Conservation (phyloP, 1,140 invertebrate genomes). For the Sycobia sp. region DNA sequence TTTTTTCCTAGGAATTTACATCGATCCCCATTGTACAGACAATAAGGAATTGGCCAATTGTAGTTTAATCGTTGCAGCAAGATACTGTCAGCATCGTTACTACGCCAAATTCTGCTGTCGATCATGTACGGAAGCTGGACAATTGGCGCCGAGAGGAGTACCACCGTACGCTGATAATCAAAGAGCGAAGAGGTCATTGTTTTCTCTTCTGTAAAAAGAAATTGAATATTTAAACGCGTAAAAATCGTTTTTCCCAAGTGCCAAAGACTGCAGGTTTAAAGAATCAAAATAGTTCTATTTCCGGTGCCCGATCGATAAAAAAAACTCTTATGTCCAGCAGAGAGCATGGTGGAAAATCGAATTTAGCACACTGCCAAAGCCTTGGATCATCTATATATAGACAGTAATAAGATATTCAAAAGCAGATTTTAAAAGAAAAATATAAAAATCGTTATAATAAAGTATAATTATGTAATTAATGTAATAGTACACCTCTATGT, state of each 20-base stretch:
- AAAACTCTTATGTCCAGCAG: constrained; percentile 40
- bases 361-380: constrained; percentile 62
- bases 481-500: constrained; percentile 19
- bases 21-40: constrained; percentile 82
- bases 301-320: constrained; percentile 14
- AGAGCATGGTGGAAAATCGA: constrained; percentile 48
- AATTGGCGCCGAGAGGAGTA: constrained; percentile 63
- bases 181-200: constrained; percentile 49
- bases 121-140: constrained; percentile 85
- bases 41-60: constrained; percentile 90
- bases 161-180: constrained; percentile 36
- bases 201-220: constrained; percentile 37
- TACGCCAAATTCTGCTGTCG: constrained; percentile 93
- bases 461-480: constrained; percentile 7
- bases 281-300: constrained; percentile 13
- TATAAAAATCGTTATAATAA: constrained; percentile 8
- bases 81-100: constrained; percentile 84
- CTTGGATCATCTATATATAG: constrained; percentile 57
- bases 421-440: constrained; percentile 13
- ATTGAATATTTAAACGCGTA: too few relatives aligned
- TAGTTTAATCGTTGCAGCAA: constrained; percentile 78
- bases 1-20: constrained; percentile 68
- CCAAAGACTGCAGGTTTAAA: neutral
- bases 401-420: constrained; percentile 9
- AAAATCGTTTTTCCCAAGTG: constrained; percentile 23